Evolutionary conservation across 1,140 invertebrate genomes (phyloP).

Genomic region (Halictus rubicundus): DNA sequence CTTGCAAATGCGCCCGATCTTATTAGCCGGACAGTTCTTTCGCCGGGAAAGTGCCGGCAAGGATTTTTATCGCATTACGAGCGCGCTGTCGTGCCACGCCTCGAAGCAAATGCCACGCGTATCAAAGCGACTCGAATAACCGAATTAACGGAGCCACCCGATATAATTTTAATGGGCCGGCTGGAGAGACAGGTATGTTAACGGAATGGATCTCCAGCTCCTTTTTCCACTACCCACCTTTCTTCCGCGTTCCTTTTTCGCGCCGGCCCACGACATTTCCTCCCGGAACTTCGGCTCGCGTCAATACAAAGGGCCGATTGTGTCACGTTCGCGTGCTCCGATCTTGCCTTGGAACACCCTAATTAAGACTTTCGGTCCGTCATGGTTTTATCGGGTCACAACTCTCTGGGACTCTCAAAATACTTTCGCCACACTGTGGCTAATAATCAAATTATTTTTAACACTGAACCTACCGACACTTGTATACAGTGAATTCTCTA

Average conservation of each 20-base stretch:
- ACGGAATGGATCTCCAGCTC: conserved; percentile 47
- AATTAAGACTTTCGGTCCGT: conserved; percentile 13
- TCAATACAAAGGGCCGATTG: neutral
- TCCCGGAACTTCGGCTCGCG: too few relatives aligned
- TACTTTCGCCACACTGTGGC: too few relatives aligned
- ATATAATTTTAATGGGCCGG: conserved; percentile 55
- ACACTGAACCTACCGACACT: too few relatives aligned
- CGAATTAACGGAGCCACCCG: conserved; percentile 52
- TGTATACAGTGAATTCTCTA: too few relatives aligned
- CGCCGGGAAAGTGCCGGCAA: conserved; percentile 10
- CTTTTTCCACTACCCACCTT: conserved; percentile 34
- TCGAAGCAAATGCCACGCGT: conserved; percentile 36
- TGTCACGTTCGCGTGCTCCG: neutral
- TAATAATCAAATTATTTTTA: too few relatives aligned
- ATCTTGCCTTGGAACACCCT: neutral
- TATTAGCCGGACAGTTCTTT: conserved; percentile 55
- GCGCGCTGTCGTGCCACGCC: conserved; percentile 7
- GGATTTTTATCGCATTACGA: conserved; percentile 62
- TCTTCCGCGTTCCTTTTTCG: neutral
- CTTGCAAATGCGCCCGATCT: conserved; percentile 59
- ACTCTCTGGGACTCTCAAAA: too few relatives aligned
- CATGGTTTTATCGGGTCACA: neutral
- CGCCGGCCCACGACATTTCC: too few relatives aligned
- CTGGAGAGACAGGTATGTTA: conserved; percentile 25
- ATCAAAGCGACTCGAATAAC: conserved; percentile 62